These are phyloP conservation scores for Cheilosia vernalis DNA, from an alignment of 2,888 invertebrate genomes.

Conservation along the genomic window DNA sequence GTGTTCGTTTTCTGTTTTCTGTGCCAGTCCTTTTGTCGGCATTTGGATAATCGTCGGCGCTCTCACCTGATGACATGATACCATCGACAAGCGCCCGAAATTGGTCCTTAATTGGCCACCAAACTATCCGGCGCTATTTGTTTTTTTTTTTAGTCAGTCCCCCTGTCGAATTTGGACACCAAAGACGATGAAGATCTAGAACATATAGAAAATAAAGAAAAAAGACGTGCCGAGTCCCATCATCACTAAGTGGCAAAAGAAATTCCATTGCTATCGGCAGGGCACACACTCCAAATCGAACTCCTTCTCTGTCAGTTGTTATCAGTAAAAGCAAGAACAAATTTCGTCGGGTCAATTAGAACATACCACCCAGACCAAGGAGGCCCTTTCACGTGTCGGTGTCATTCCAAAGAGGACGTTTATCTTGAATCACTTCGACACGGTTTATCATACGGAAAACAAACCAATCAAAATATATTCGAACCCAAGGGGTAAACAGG, in stretches of 20 bases:
- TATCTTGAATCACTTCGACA: constrained; percentile 71
- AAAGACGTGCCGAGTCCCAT: constrained; percentile 60
- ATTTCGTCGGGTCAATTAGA: constrained; percentile 70
- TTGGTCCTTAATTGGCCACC: constrained; percentile 74
- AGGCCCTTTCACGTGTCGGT: constrained; percentile 37
- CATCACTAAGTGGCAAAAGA: constrained; percentile 68
- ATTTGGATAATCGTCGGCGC: constrained; percentile 60
- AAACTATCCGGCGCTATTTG: constrained; percentile 71
- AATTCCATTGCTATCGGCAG: constrained; percentile 66
- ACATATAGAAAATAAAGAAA: background rate
- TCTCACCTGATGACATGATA: constrained; percentile 75
- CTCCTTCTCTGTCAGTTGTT: constrained; percentile 11
- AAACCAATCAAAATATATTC: constrained; percentile 66
- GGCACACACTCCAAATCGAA: constrained; percentile 15
- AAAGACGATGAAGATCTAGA: constrained; percentile 27
- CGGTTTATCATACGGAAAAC: constrained; percentile 70
- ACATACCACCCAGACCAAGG: constrained; percentile 65
- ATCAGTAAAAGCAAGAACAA: constrained; percentile 32
- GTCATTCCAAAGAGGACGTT: constrained; percentile 52
- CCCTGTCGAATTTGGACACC: constrained; percentile 47
- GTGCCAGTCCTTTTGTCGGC: constrained; percentile 67
- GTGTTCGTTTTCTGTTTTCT: constrained; percentile 13
- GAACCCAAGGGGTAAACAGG: constrained; percentile 35
- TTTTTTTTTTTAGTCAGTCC: constrained; percentile 10
- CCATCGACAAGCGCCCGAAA: constrained; percentile 66